A percentile compares a stretch with the other conserved stretches of the same genome.
Evolutionary conservation across 35 echinoderm and acorn worm genomes (phyloP).

Genomic region (Apostichopus californicus): DNA sequence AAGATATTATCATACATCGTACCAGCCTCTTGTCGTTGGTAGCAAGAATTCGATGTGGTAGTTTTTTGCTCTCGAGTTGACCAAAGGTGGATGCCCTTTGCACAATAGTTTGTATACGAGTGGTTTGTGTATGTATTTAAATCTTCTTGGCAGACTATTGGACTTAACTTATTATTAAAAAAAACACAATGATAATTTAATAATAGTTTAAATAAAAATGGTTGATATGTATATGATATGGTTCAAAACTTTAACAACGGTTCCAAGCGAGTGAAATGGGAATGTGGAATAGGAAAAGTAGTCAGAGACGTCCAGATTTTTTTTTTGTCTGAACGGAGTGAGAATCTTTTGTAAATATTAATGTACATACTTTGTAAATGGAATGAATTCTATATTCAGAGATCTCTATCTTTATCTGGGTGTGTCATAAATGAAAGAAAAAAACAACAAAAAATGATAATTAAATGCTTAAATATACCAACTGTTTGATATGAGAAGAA

Average conservation of each 20-base stretch:
- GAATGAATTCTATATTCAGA: conserved; percentile 64
- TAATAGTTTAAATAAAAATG: no score
- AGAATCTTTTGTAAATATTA: conserved; percentile 44
- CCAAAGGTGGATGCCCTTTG: no score
- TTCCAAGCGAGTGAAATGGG: not conserved
- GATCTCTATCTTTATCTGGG: conserved; percentile 26
- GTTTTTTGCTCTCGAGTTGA: no score
- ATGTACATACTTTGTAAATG: conserved; percentile 55
- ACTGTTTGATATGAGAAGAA: no score
- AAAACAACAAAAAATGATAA: not conserved
- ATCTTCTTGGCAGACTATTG: no score
- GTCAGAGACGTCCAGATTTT: not conserved
- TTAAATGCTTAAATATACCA: not conserved
- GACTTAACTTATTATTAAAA: no score
- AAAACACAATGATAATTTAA: no score
- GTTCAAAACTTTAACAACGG: not conserved
- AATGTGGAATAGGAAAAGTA: not conserved
- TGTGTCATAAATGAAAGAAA: not conserved
- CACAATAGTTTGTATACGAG: no score
- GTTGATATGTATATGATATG: conserved; percentile 4
- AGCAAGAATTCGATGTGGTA: no score
- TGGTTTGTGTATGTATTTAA: no score
- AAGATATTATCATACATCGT: no score
- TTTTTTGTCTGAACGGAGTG: not conserved
- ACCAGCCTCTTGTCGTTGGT: no score